phyloP scores from a whole-genome alignment of 1,140 invertebrate genomes.

The Drosophila asahinai region DNA sequence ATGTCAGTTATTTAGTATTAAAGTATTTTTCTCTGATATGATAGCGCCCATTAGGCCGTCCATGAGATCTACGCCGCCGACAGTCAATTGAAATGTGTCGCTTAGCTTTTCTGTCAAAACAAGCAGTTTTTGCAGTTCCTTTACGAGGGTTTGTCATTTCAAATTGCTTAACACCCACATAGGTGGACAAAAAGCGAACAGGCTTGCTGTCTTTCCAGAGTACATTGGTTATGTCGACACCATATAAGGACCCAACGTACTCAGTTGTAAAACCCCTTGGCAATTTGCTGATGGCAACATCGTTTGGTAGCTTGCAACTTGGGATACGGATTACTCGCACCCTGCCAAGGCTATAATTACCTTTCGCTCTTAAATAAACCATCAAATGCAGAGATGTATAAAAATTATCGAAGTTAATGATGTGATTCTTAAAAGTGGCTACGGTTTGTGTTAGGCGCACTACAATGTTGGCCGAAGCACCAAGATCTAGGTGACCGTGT shows the following conservation, averaged over 20 bases:
- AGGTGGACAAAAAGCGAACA: no score
- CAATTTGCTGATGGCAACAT: constrained; percentile 6
- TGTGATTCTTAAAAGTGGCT: no score
- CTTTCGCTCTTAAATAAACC: no score
- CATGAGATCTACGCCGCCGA: constrained; percentile 85
- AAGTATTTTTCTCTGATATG: constrained; percentile 82
- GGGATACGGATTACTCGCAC: constrained; percentile 12
- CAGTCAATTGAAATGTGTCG: constrained; percentile 48
- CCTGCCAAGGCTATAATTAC: constrained; percentile 18
- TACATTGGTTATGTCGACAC: no score
- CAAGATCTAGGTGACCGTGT: no score
- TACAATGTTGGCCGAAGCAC: no score
- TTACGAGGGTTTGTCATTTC: constrained; percentile 8
- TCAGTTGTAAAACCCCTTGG: constrained; percentile 20
- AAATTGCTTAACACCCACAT: constrained; percentile 24
- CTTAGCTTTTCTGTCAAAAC: not conserved
- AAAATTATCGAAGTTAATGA: no score
- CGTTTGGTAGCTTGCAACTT: constrained; percentile 5
- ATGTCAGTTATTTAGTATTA: no score
- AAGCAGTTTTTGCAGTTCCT: not conserved
- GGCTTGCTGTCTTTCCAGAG: no score
- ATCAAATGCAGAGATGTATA: no score
- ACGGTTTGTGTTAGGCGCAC: no score
- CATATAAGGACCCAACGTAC: constrained; percentile 2
- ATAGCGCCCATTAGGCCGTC: constrained; percentile 85